Evolutionary conservation across 1,140 invertebrate species (phyloP).

Genomic region (Lineus longissimus): DNA sequence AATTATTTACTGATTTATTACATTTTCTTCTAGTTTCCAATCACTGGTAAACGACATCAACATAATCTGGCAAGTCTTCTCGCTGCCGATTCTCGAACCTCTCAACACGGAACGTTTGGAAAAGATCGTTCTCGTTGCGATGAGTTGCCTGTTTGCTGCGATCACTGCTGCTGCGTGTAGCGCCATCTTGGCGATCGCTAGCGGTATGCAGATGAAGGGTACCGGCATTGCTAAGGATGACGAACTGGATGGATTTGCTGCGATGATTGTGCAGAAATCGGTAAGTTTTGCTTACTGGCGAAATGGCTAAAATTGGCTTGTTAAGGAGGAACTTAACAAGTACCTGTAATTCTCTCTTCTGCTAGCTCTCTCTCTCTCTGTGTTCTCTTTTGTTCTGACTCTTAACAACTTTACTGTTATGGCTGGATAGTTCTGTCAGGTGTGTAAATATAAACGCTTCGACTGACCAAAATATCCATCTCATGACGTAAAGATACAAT

Average conservation of each 20-base stretch:
- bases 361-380: too few species aligned
- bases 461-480: too few species aligned
- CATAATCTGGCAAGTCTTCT: slow-evolving; percentile 75
- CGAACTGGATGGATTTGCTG: slow-evolving; percentile 50
- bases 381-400: too few species aligned
- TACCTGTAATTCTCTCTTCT: too few species aligned
- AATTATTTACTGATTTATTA: too few species aligned
- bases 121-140: slow-evolving; percentile 71
- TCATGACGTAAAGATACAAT: too few species aligned
- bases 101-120: slow-evolving; percentile 74
- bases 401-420: too few species aligned
- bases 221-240: slow-evolving; percentile 51
- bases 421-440: too few species aligned
- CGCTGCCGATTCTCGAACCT: slow-evolving; percentile 81
- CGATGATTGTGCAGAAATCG: slow-evolving; percentile 52
- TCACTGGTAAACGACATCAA: slow-evolving; percentile 76
- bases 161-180: slow-evolving; percentile 67
- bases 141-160: slow-evolving; percentile 75
- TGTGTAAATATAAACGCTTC: too few species aligned
- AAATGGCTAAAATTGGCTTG: too few species aligned
- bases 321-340: too few species aligned
- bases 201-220: slow-evolving; percentile 62
- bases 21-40: slow-evolving; percentile 62
- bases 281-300: too few species aligned
- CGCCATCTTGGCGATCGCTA: slow-evolving; percentile 65